A percentile compares a stretch with the other conserved stretches of the same genome.
Evolutionary conservation across 1,140 invertebrate genomes (phyloP).

Genomic region (Brachionus asplanchnoidis): DNA sequence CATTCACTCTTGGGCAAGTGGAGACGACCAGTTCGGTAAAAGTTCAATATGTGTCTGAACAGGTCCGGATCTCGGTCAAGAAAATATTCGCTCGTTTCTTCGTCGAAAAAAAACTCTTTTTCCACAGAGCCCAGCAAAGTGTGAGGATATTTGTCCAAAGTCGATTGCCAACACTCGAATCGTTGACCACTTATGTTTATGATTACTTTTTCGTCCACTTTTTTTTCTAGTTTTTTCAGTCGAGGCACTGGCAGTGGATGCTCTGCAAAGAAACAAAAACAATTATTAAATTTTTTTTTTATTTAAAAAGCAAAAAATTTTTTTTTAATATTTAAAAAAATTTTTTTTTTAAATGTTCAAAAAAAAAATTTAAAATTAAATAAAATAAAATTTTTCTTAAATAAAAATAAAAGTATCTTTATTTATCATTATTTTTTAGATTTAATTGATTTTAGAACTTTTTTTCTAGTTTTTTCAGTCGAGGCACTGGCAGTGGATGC

Average conservation of each 20-base stretch:
- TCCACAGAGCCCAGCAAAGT: slow-evolving; percentile 94
- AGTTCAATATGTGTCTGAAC: slow-evolving; percentile 96
- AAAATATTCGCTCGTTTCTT: slow-evolving; percentile 95
- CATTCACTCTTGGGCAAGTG: slow-evolving; percentile 99
- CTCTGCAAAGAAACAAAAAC: background rate
- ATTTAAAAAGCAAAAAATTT: too few species aligned
- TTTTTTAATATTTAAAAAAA: too few species aligned
- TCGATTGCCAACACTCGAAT: slow-evolving; percentile 98
- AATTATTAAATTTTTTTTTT: too few species aligned
- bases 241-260: slow-evolving; percentile 60
- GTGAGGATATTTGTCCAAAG: slow-evolving; percentile 97
- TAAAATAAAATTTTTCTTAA: too few species aligned
- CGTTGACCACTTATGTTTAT: slow-evolving; percentile 68
- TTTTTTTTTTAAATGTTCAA: too few species aligned
- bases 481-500: too few species aligned
- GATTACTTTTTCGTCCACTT: slow-evolving; percentile 57
- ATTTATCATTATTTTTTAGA: too few species aligned
- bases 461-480: too few species aligned
- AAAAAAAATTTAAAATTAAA: too few species aligned
- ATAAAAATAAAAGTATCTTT: too few species aligned
- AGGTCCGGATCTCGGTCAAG: slow-evolving; percentile 99
- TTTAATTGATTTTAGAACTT: too few species aligned
- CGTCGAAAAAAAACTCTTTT: slow-evolving; percentile 98
- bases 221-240: slow-evolving; percentile 73
- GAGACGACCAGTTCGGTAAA: slow-evolving; percentile 95